Percentiles rank a stretch among this genome's conserved stretches.
Conservation (phyloP, 2,888 invertebrate species). For the Drosophila ustulata region DNA sequence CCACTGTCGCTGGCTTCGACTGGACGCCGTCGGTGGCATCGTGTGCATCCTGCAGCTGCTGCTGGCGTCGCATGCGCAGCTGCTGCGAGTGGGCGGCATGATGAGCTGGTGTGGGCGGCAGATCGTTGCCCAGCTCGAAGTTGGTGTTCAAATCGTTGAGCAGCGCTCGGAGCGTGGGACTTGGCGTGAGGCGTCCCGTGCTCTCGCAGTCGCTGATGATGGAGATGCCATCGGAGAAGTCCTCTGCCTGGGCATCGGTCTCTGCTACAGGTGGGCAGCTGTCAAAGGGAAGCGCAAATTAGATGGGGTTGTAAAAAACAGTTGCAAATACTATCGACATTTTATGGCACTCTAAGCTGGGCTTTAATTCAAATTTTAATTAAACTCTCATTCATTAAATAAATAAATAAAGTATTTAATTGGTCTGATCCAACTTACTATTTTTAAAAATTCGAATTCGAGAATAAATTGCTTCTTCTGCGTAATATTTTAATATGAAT, state of each 20-base stretch:
- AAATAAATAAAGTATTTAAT: no score
- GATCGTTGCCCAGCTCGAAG: constrained; percentile 30
- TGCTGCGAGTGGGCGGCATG: neutral
- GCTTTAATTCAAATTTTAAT: no score
- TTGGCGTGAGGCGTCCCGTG: constrained; percentile 81
- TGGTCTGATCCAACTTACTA: no score
- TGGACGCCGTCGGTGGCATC: constrained; percentile 2
- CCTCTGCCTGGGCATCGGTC: constrained; percentile 68
- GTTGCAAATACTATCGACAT: no score
- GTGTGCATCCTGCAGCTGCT: constrained; percentile 1
- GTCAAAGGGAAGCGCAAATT: neutral
- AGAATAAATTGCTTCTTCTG: no score
- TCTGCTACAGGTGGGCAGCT: constrained; percentile 54
- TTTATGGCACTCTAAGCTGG: no score
- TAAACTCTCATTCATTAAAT: no score
- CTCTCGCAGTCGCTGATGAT: constrained; percentile 84
- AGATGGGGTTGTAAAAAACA: neutral
- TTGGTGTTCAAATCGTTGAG: constrained; percentile 69
- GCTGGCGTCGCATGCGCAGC: constrained; percentile 22
- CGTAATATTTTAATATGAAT: no score
- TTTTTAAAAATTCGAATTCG: no score
- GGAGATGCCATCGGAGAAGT: constrained; percentile 84
- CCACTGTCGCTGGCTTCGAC: neutral
- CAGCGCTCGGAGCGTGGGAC: constrained; percentile 74
- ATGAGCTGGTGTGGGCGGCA: constrained; percentile 30